phyloP scores from a whole-genome alignment of 30 jellyfish, hydroid and myxozoan species.

The Phacellophora camtschatica region DNA sequence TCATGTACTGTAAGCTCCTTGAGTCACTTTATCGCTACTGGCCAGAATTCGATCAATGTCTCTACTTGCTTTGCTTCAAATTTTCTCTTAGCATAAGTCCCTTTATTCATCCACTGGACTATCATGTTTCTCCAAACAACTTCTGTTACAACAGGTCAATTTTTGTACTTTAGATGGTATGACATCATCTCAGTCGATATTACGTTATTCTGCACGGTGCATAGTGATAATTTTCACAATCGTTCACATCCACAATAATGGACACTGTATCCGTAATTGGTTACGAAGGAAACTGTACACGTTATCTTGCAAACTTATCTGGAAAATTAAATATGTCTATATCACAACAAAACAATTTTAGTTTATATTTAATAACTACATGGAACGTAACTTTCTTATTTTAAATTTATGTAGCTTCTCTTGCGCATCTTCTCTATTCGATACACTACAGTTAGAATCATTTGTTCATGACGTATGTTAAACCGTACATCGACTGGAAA shows the following conservation, averaged over 20 bases:
- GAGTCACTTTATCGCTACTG: too few species aligned
- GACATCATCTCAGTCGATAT: background rate
- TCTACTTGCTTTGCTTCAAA: too few species aligned
- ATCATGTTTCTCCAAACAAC: background rate
- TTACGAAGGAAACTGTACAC: background rate
- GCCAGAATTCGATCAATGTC: too few species aligned
- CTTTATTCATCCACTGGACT: conserved; percentile 2
- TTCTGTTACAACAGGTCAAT: background rate
- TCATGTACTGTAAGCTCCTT: too few species aligned
- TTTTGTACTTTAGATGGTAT: background rate
- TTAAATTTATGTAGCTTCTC: too few species aligned
- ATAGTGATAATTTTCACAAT: background rate
- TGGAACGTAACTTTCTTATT: too few species aligned
- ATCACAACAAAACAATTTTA: too few species aligned
- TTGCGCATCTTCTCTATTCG: background rate
- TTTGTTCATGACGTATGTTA: background rate
- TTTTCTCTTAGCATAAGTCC: too few species aligned
- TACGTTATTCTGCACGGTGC: background rate
- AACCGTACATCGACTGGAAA: background rate
- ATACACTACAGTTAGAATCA: background rate
- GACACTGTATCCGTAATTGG: background rate
- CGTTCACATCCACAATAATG: background rate
- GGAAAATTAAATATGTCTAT: background rate
- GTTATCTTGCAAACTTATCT: background rate
- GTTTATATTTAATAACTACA: too few species aligned